A percentile compares a stretch with the other conserved stretches of the same genome.
phyloP scores from a whole-genome alignment of 2,888 invertebrate species.

The Strigamia transsilvanica region DNA sequence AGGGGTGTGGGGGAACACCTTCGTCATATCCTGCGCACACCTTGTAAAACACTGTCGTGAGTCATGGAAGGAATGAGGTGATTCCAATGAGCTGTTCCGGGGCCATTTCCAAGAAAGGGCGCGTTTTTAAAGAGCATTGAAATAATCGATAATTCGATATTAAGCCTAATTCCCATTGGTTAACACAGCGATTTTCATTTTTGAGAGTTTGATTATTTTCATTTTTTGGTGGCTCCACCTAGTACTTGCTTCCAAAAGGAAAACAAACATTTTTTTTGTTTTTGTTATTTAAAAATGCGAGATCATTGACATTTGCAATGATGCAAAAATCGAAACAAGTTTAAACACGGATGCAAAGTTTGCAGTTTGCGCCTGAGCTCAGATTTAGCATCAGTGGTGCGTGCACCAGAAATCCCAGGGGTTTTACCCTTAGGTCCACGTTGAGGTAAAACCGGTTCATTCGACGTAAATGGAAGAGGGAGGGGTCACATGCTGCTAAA shows the following conservation, averaged over 20 bases:
- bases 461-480: slow-evolving; percentile 37
- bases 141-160: too few relatives aligned
- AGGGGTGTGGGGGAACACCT: slow-evolving; percentile 27
- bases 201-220: too few relatives aligned
- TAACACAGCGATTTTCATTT: too few relatives aligned
- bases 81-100: slow-evolving; percentile 7
- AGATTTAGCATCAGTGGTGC: slow-evolving; percentile 43
- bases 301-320: background rate
- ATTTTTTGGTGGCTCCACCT: too few relatives aligned
- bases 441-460: slow-evolving; percentile 45
- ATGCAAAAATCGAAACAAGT: background rate
- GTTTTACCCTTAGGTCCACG: slow-evolving; percentile 41
- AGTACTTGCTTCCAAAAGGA: too few relatives aligned
- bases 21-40: slow-evolving; percentile 27
- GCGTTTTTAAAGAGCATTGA: too few relatives aligned
- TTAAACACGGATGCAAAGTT: background rate
- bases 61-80: background rate
- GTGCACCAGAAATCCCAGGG: slow-evolving; percentile 40
- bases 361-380: background rate
- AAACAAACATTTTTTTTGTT: too few relatives aligned
- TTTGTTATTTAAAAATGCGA: too few relatives aligned
- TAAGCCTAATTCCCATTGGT: too few relatives aligned
- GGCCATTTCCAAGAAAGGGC: background rate
- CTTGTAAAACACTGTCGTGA: background rate
- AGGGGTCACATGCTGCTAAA: slow-evolving; percentile 35